Evolutionary conservation across 2,797 vertebrate genomes (phyloP), one percentile per base, ranked within the genome.

Genomic region (Bovichtus diacanthus): DNA sequence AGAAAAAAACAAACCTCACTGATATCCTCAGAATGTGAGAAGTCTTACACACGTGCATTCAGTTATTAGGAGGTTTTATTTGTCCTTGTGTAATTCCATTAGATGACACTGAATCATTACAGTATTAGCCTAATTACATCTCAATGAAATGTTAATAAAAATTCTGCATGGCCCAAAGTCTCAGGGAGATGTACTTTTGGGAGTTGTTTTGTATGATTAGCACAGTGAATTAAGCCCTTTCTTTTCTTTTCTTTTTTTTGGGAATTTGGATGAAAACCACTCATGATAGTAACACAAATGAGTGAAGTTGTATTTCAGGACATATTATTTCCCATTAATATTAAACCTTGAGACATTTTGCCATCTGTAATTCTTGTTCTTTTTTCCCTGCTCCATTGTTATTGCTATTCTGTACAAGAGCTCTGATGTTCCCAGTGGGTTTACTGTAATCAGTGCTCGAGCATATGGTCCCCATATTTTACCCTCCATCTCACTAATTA

Each of bases 401-500:
- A 55, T 56, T 80, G 38, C 63, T 70, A 43, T 81, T 88, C 55
- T 79, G 53, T 80, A 56, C 65, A 34, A 67, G 71, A 74, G 63
- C 76, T 78, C n/a, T 53, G 54, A 61, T 77, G 62, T 80, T 80
- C 80, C 86, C 80, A n/a, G 19, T 67, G 81, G 85, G 60, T 83
- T 87, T 70, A 79, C 69, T 63, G 66, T 88, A 84, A 87, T 92
- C 84, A 85, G 69, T 56, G 65, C 63, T 76, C 16, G 55, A 77
- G 67, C 88, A 90, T 88, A 89, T 86, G 86, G 74, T 80, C n/a
- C 51, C 65, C 69, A 74, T 87, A 83, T 88, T 80, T 82, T 69
- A 69, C 70, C 54, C 87, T 76, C 70, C 67, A 76, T 88, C 71
- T 84, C 59, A 19, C 55, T 80, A 61, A 82, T 87, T 78, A 82